Percentiles rank a stretch among this genome's conserved stretches.
phyloP scores from a whole-genome alignment of 2,797 vertebrate genomes.

The Mallotus villosus region DNA sequence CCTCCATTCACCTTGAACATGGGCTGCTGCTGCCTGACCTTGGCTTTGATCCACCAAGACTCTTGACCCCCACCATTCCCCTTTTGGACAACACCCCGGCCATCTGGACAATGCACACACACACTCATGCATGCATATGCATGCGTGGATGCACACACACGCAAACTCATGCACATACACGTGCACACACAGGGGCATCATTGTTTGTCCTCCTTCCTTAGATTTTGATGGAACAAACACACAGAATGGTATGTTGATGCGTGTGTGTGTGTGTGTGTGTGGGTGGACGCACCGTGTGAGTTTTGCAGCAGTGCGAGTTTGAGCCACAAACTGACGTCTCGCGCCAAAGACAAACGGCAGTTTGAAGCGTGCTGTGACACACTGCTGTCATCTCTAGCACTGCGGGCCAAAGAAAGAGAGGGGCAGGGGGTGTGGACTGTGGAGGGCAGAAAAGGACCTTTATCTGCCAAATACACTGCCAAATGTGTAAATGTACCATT shows the following conservation, averaged over 20 bases:
- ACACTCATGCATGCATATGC: slow-evolving; percentile 18
- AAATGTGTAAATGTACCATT: slow-evolving; percentile 48
- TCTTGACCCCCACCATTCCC: slow-evolving; percentile 75
- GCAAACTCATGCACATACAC: slow-evolving; percentile 35
- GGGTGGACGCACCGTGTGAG: background rate
- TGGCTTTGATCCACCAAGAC: slow-evolving; percentile 83
- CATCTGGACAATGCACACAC: slow-evolving; percentile 71
- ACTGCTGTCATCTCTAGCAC: slow-evolving; percentile 36
- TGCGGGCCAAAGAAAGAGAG: slow-evolving; percentile 22
- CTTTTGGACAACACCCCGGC: slow-evolving; percentile 59
- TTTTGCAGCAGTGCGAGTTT: background rate
- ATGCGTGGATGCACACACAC: slow-evolving; percentile 68
- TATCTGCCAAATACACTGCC: slow-evolving; percentile 41
- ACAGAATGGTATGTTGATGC: slow-evolving; percentile 48
- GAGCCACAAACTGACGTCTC: slow-evolving; percentile 4
- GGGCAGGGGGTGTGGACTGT: background rate
- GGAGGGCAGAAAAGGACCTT: slow-evolving; percentile 29
- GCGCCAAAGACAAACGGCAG: slow-evolving; percentile 20
- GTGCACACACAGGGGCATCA: slow-evolving; percentile 27
- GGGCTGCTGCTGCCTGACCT: slow-evolving; percentile 81
- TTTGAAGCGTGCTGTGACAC: slow-evolving; percentile 36
- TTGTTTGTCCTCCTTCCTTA: background rate
- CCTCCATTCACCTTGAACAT: slow-evolving; percentile 81
- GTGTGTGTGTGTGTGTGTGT: background rate
- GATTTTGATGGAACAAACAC: background rate